Evolutionary conservation across 2,113 vertebrate genomes (phyloP), one percentile per base, ranked within the genome.

Genomic region (Leptocoma aspasia): DNA sequence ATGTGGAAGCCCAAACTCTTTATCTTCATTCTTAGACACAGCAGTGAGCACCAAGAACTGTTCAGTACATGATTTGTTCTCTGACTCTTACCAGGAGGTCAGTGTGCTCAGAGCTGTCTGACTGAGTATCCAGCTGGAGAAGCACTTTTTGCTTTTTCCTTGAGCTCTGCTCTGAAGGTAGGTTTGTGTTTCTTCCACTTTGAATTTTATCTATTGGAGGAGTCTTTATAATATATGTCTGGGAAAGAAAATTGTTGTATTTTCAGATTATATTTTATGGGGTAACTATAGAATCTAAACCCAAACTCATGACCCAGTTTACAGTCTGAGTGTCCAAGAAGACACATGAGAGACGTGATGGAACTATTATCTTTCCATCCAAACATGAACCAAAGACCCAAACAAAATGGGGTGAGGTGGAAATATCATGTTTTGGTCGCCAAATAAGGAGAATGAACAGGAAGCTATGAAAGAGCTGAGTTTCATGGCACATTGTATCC

Each of bases 181-280:
- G 37, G 66, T 89, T 96, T 64, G 81, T 91, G 49, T 75, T 20
- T 37, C 44, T 92, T 96, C 94, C 95, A 66, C 95, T 98, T 61
- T 70, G 92, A 27, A 96, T 84, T 45, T 97, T 97, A 86, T 79
- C 45, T 85, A 61, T 85, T 45, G 98, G 98, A 77, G 99, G 99
- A 72, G 99, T 99, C 92, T 97, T 98, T 91, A 99, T 97, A 97
- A 97, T 97, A 70, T 98, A 99, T 27, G 98, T 98, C 99, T 99
- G 91, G 49, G 35, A 94, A 92, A 88, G 11, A 86, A 94, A 79
- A 63, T 11, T 2, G n/a, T 35, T 7, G 2, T 8, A 11, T 26
- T 16, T 35, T 26, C 56, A 11, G 7, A 33, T 56, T 33, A 0
- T 37, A 26, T 70, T 92, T 92, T 39, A 64, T 50, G 42, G 39